Conservation (phyloP, 1,140 invertebrate genomes). For the Hydropsyche tenuis region DNA sequence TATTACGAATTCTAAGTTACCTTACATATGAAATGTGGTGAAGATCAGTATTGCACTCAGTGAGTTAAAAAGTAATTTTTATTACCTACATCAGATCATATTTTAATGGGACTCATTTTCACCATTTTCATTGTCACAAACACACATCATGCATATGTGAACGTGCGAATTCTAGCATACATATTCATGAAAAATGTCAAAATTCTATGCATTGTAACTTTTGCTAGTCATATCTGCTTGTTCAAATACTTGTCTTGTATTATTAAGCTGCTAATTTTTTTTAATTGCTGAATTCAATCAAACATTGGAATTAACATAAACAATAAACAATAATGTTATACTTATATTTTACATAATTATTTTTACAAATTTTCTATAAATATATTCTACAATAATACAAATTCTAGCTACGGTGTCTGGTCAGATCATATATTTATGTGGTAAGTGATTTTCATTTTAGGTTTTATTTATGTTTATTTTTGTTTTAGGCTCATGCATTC, state of each 20-base stretch:
- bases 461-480: not conserved
- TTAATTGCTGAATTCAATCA: not conserved
- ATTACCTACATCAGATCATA: conserved; percentile 29
- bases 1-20: too few relatives aligned
- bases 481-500: conserved; percentile 53
- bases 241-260: conserved; percentile 9
- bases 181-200: conserved; percentile 20
- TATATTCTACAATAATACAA: not conserved
- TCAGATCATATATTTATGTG: not conserved
- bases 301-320: not conserved
- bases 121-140: conserved; percentile 18
- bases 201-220: conserved; percentile 23
- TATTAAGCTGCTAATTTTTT: conserved; percentile 14
- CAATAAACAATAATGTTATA: conserved; percentile 11
- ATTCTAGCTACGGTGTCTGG: too few relatives aligned
- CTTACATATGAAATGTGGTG: conserved; percentile 14
- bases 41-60: conserved; percentile 15
- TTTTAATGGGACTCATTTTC: conserved; percentile 25
- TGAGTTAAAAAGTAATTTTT: not conserved
- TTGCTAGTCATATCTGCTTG: conserved; percentile 25
- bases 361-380: not conserved
- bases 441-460: not conserved
- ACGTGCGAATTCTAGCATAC: conserved; percentile 18
- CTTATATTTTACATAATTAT: not conserved
- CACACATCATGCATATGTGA: conserved; percentile 28